Conservation (phyloP, 2,113 vertebrate species). For the Bombycilla garrulus region DNA sequence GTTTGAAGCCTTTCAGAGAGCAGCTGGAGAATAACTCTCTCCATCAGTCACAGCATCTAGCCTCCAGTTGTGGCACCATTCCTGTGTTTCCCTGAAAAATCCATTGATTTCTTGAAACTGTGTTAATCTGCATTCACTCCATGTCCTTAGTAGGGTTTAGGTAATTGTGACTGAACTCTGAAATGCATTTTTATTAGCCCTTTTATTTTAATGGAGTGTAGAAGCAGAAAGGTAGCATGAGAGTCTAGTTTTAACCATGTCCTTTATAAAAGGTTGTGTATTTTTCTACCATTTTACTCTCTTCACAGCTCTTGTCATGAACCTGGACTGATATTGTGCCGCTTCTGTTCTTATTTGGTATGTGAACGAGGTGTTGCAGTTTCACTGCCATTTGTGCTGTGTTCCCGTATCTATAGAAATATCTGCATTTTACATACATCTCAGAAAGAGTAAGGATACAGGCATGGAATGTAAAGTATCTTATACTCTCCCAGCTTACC, state of each 20-base stretch:
- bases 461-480: neutral
- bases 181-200: constrained; percentile 15
- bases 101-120: neutral
- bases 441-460: neutral
- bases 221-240: neutral
- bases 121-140: neutral
- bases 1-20: neutral
- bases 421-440: constrained; percentile 3
- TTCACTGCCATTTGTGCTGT: neutral
- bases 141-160: neutral
- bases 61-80: neutral
- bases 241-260: neutral
- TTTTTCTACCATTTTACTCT: neutral
- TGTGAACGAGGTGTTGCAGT: neutral
- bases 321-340: neutral
- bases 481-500: neutral
- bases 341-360: neutral
- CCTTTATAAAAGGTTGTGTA: neutral
- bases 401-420: neutral
- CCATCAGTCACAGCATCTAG: neutral
- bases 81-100: neutral
- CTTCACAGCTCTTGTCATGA: neutral
- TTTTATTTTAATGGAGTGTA: neutral
- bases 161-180: neutral
- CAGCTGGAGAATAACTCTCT: neutral